phyloP scores from a whole-genome alignment of 1,140 invertebrate genomes.

The Drosophila athabasca region DNA sequence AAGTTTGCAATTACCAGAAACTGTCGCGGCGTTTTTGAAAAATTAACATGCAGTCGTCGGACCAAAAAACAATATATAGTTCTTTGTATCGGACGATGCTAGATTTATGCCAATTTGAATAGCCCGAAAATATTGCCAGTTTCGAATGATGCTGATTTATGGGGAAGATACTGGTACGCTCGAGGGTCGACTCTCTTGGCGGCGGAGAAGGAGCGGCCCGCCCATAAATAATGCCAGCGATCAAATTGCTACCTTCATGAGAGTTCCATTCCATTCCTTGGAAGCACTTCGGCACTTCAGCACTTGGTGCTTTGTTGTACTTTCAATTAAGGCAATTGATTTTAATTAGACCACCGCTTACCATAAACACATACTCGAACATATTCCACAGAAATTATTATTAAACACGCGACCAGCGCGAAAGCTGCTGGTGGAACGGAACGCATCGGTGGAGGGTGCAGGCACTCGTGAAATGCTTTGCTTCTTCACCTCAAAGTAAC shows the following conservation, averaged over 20 bases:
- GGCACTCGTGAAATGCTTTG: slow-evolving; percentile 16
- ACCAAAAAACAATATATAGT: slow-evolving; percentile 8
- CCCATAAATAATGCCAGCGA: slow-evolving; percentile 70
- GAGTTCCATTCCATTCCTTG: no score
- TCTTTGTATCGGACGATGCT: slow-evolving; percentile 33
- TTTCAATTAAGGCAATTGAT: slow-evolving; percentile 82
- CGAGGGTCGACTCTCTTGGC: slow-evolving; percentile 15
- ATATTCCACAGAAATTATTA: slow-evolving; percentile 75
- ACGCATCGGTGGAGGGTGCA: not conserved
- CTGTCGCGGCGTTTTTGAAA: slow-evolving; percentile 79
- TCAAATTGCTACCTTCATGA: slow-evolving; percentile 79
- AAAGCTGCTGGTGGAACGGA: slow-evolving; percentile 28
- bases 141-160: slow-evolving; percentile 70
- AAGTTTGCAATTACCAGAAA: slow-evolving; percentile 72
- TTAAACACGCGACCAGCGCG: slow-evolving; percentile 72
- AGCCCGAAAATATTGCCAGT: slow-evolving; percentile 30
- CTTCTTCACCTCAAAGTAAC: slow-evolving; percentile 62
- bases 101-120: slow-evolving; percentile 79
- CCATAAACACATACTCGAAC: slow-evolving; percentile 43
- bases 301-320: slow-evolving; percentile 57
- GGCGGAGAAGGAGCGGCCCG: not conserved
- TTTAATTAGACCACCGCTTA: slow-evolving; percentile 81
- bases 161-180: slow-evolving; percentile 17
- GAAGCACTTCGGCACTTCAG: not conserved
- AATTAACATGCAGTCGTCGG: slow-evolving; percentile 60